Percentiles rank a stretch among this genome's conserved stretches.
Evolutionary conservation across 64 coral and sea anemone genomes (phyloP).

Genomic region (Stichodactyla helianthus): DNA sequence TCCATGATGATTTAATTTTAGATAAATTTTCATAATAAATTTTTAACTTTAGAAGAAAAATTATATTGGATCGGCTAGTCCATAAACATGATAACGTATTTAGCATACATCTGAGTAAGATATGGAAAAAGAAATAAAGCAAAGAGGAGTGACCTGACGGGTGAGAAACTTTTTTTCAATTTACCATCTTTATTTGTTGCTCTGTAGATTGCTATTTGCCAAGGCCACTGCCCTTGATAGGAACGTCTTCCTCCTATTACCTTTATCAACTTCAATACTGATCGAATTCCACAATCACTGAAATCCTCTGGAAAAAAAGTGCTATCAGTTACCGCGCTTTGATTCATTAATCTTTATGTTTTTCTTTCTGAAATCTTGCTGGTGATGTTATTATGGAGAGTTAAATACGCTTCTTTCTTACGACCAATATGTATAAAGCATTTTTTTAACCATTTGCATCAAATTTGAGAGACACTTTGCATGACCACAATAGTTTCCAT

Average conservation of each 20-base stretch:
- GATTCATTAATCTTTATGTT: too few species aligned
- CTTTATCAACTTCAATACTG: not conserved
- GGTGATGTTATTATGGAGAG: too few species aligned
- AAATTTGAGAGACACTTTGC: too few species aligned
- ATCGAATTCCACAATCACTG: not conserved
- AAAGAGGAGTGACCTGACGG: not conserved
- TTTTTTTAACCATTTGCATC: too few species aligned
- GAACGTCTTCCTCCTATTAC: not conserved
- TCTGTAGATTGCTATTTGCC: conserved; percentile 50
- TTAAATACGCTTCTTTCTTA: too few species aligned
- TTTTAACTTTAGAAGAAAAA: too few species aligned
- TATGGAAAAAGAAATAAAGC: not conserved
- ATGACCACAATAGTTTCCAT: too few species aligned
- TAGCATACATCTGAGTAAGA: not conserved
- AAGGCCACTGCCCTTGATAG: conserved; percentile 55
- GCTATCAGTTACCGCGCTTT: too few species aligned
- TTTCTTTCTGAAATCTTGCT: too few species aligned
- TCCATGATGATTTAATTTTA: not conserved
- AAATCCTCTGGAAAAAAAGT: not conserved
- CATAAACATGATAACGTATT: not conserved
- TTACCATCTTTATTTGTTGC: not conserved
- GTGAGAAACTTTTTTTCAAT: not conserved
- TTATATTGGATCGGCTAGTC: too few species aligned
- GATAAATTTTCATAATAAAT: too few species aligned
- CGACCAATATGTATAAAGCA: too few species aligned